Evolutionary conservation across 2,797 vertebrate genomes (phyloP), one percentile per base, ranked within the genome.

Genomic region (Danio aesculapii): DNA sequence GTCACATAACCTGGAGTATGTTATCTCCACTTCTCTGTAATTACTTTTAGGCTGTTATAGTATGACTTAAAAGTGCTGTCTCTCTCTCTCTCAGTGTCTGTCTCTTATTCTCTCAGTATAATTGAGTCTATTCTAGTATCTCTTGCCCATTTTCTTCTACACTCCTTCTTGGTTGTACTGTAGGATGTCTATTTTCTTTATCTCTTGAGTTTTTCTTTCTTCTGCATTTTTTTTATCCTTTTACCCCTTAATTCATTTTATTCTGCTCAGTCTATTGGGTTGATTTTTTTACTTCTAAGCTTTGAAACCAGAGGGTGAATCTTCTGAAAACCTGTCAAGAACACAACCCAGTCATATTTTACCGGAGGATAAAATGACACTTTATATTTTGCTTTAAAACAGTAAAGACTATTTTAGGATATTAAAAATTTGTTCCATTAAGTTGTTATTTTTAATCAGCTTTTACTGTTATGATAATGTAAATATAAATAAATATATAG

Each of bases 1-100:
- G 55, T 84, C 86, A 87, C 84, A 88, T 89, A 84, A 86, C 79
- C 77, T 75, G 67, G 67, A 84, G 72, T 78, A 68, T 77, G 86
- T 84, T 83, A 84, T 83, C 62, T 84, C 59, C 55, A 52, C n/a
- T 52, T 57, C 81, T 71, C 5, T 82, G 73, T 77, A 81, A 85
- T 87, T 80, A 55, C 81, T 86, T 73, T 83, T 74, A 89, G 79
- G 53, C 41, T 46, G 69, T 79, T 70, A 68, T 57, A 49, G 61
- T 81, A 76, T 58, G 70, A 74, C 83, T 81, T 84, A 57, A 52
- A 79, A 78, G 50, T 17, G 49, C 49, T 64, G 55, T 39, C 39
- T 8, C 63, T 50, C 53, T 59, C 19, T 57, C 46, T 75, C 76
- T 61, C 8, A 41, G 30, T 13, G 46, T 19, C 75, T 64, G 69